phyloP scores from a whole-genome alignment of 2,888 invertebrate genomes.

The Mythimna lalbum region DNA sequence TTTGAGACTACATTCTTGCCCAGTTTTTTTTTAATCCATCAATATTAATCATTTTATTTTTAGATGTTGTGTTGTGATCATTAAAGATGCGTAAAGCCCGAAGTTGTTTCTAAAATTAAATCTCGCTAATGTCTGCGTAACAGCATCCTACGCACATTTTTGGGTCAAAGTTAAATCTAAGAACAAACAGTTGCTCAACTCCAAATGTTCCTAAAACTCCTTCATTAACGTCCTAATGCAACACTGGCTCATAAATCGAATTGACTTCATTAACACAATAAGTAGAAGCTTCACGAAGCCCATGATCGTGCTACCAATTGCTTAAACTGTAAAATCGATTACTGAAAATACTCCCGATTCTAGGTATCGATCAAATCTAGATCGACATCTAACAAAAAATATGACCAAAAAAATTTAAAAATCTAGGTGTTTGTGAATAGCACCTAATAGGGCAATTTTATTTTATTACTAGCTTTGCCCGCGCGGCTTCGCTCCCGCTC shows the following conservation, averaged over 20 bases:
- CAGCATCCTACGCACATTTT: slow-evolving; percentile 37
- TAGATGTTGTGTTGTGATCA: no score
- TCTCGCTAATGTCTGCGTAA: slow-evolving; percentile 6
- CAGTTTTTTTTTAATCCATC: not conserved
- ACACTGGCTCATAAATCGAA: slow-evolving; percentile 49
- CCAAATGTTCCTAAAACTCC: slow-evolving; percentile 31
- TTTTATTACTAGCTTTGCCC: no score
- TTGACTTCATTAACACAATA: slow-evolving; percentile 59
- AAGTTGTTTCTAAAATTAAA: not conserved
- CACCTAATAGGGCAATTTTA: slow-evolving; percentile 73
- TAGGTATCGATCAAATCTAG: slow-evolving; percentile 46
- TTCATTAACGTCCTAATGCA: slow-evolving; percentile 51
- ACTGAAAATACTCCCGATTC: slow-evolving; percentile 18
- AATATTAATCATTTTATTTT: not conserved
- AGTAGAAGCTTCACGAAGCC: slow-evolving; percentile 45
- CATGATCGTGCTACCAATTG: slow-evolving; percentile 44
- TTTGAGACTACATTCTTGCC: no score
- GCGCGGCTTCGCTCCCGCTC: no score
- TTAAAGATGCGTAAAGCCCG: not conserved
- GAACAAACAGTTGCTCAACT: slow-evolving; percentile 49
- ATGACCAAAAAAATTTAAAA: slow-evolving; percentile 21
- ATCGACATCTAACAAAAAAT: slow-evolving; percentile 24
- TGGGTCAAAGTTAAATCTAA: slow-evolving; percentile 39
- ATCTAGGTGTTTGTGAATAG: slow-evolving; percentile 65
- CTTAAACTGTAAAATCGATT: slow-evolving; percentile 45